These are phyloP conservation scores for Cathartes aura DNA, from an alignment of 2,113 vertebrate species.

Conservation along the genomic window DNA sequence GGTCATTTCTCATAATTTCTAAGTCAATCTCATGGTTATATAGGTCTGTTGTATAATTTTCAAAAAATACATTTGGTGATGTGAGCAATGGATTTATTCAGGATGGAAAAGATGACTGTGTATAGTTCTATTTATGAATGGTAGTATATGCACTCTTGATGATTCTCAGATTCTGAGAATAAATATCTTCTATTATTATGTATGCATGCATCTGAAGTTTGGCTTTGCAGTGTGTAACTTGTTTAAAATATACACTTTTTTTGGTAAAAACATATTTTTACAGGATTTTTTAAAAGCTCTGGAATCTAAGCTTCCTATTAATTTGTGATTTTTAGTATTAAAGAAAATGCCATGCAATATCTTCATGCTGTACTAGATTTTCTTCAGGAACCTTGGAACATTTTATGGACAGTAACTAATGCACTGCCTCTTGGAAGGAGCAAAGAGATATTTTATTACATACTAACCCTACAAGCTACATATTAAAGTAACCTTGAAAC, in stretches of 20 bases:
- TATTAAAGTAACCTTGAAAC: not conserved
- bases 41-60: not conserved
- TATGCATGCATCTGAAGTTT: not conserved
- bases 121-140: not conserved
- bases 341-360: not conserved
- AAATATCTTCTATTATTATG: not conserved
- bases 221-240: not conserved
- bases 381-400: not conserved
- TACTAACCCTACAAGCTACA: not conserved
- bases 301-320: not conserved
- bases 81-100: not conserved
- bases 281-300: not conserved
- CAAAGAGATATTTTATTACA: not conserved
- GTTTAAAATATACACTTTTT: not conserved
- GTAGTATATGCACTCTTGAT: not conserved
- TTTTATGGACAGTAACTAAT: not conserved
- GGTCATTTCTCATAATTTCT: not conserved
- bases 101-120: not conserved
- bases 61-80: not conserved
- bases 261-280: not conserved
- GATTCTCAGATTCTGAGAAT: not conserved
- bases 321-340: not conserved
- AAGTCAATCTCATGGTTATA: not conserved
- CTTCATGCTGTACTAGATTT: not conserved
- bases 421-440: not conserved